Conservation (phyloP, 2,113 vertebrate species). For the Saguinus midas region DNA sequence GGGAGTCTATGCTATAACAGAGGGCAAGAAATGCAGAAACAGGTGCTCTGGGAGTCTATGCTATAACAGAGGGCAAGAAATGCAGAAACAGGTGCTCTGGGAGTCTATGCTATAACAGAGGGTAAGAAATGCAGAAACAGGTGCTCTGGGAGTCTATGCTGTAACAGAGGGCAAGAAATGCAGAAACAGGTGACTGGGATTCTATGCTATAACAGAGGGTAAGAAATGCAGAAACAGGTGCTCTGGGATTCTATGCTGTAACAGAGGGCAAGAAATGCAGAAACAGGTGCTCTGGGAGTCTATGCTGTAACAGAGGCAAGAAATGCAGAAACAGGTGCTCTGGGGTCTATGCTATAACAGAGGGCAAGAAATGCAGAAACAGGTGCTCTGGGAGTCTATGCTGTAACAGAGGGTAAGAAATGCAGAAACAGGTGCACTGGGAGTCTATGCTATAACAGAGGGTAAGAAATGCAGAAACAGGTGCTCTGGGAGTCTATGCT, state of each 20-base stretch:
- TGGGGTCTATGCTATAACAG: not conserved
- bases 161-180: not conserved
- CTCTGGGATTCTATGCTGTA: rapidly evolving
- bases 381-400: too few species aligned
- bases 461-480: not conserved
- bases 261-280: not conserved
- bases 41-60: not conserved
- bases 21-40: too few species aligned
- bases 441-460: not conserved
- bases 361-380: not conserved
- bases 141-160: not conserved
- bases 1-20: too few species aligned
- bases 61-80: not conserved
- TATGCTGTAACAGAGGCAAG: too few species aligned
- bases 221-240: not conserved
- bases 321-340: not conserved
- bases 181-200: too few species aligned
- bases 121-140: not conserved
- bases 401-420: too few species aligned
- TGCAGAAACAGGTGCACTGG: not conserved
- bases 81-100: too few species aligned
- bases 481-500: too few species aligned
- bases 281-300: too few species aligned
- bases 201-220: too few species aligned
- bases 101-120: too few species aligned